Percentiles rank a stretch among this genome's conserved stretches.
Evolutionary conservation across 1,140 invertebrate species (phyloP).

Genomic region (Hydropsyche tenuis): DNA sequence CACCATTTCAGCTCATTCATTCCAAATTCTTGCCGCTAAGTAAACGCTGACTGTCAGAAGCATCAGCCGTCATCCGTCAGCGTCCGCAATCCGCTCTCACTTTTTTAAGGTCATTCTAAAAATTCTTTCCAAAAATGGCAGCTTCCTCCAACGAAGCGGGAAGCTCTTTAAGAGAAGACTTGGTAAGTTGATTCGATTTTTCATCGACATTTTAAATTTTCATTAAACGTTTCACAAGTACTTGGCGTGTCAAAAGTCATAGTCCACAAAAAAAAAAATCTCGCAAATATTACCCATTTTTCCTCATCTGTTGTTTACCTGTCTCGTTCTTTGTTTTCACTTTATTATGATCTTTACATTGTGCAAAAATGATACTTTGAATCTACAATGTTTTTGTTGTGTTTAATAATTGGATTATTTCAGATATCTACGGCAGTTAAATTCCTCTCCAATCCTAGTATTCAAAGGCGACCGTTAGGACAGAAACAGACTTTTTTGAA

Average conservation of each 20-base stretch:
- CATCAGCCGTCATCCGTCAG: too few species aligned
- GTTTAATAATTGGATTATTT: slow-evolving; percentile 47
- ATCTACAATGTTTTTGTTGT: neutral
- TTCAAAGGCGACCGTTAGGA: slow-evolving; percentile 72
- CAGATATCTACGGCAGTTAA: slow-evolving; percentile 85
- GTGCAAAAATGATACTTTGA: neutral
- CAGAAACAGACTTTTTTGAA: slow-evolving; percentile 82
- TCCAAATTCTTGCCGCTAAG: too few species aligned
- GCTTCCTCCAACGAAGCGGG: neutral
- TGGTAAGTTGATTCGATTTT: slow-evolving; percentile 16
- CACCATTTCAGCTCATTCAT: too few species aligned
- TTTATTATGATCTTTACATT: neutral
- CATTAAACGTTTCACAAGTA: neutral
- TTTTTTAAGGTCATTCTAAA: too few species aligned
- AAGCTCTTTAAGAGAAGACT: slow-evolving; percentile 14
- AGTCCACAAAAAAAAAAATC: neutral
- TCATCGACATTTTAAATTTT: neutral
- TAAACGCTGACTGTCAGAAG: too few species aligned
- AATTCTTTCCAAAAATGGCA: neutral
- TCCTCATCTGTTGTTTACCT: neutral
- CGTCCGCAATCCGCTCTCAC: too few species aligned
- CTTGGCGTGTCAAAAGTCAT: slow-evolving; percentile 11
- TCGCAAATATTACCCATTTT: neutral
- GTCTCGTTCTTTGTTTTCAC: too few species aligned
- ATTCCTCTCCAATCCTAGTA: slow-evolving; percentile 85